A percentile compares a stretch with the other conserved stretches of the same genome.
These are phyloP conservation scores for Tympanoctomys barrerae DNA, from an alignment of 2,797 vertebrate genomes.

Conservation along the genomic window DNA sequence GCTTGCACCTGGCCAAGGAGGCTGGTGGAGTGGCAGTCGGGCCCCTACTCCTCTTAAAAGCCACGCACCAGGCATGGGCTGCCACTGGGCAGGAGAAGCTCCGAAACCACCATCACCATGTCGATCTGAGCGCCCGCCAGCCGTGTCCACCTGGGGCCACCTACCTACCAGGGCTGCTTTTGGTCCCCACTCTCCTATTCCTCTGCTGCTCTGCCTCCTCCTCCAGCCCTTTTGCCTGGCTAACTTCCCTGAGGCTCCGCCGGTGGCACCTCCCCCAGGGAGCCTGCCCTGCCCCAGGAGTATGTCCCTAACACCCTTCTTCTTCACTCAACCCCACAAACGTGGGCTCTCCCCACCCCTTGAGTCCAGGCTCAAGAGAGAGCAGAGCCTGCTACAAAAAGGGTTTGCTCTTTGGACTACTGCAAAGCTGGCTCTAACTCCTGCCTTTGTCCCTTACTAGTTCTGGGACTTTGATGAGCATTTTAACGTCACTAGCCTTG, in stretches of 20 bases:
- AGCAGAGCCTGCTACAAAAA: too few relatives aligned
- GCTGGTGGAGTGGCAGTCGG: too few relatives aligned
- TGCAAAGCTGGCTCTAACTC: neutral
- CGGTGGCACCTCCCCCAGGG: neutral
- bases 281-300: neutral
- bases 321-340: neutral
- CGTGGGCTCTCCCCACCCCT: neutral
- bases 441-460: neutral
- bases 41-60: neutral
- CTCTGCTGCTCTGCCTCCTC: neutral
- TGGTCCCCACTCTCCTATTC: neutral
- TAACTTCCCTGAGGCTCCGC: neutral
- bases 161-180: neutral
- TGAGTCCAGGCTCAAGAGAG: neutral
- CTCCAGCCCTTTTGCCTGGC: too few relatives aligned
- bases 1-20: neutral
- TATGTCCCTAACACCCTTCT: neutral
- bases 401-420: neutral
- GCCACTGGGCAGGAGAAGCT: neutral
- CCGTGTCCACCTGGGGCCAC: too few relatives aligned
- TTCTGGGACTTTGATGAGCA: neutral
- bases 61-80: neutral
- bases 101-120: neutral
- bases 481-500: neutral
- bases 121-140: neutral